Evolutionary conservation across 2,888 invertebrate species (phyloP).

Genomic region (Zonitis immaculata): DNA sequence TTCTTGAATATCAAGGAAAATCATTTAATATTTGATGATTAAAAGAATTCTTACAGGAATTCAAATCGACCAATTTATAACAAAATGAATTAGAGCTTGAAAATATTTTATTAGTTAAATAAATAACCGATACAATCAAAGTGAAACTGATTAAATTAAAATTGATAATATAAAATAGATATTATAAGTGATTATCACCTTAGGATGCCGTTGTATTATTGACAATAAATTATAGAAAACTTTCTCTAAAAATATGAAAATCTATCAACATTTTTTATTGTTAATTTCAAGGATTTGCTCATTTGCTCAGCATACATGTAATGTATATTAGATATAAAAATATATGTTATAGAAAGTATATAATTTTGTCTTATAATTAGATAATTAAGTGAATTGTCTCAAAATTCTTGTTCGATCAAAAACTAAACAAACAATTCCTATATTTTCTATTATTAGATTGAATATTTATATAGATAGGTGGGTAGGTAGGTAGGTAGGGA

Average conservation of each 20-base stretch:
- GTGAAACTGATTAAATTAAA: not conserved
- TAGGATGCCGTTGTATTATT: not conserved
- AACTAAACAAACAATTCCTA: not conserved
- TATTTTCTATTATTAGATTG: constrained; percentile 1
- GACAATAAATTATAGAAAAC: not conserved
- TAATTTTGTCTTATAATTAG: too few species aligned
- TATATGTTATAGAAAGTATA: not conserved
- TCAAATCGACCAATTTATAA: not conserved
- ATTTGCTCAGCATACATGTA: too few species aligned
- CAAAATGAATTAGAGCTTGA: constrained; percentile 1
- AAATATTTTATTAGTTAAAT: not conserved
- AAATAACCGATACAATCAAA: not conserved
- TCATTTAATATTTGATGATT: constrained; percentile 10
- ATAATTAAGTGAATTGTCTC: not conserved
- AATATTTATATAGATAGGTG: not conserved
- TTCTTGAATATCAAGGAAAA: constrained; percentile 8
- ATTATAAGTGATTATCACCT: not conserved
- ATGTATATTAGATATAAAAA: too few species aligned
- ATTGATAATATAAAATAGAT: not conserved
- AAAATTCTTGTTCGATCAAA: not conserved
- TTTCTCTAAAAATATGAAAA: not conserved
- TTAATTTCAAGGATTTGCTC: constrained; percentile 1
- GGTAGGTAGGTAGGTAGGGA: too few species aligned
- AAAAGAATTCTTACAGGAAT: constrained; percentile 3
- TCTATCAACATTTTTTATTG: not conserved